A percentile compares a stretch with the other conserved stretches of the same genome.
phyloP scores from a whole-genome alignment of 2,888 invertebrate genomes.

The Leptopilina myrica region DNA sequence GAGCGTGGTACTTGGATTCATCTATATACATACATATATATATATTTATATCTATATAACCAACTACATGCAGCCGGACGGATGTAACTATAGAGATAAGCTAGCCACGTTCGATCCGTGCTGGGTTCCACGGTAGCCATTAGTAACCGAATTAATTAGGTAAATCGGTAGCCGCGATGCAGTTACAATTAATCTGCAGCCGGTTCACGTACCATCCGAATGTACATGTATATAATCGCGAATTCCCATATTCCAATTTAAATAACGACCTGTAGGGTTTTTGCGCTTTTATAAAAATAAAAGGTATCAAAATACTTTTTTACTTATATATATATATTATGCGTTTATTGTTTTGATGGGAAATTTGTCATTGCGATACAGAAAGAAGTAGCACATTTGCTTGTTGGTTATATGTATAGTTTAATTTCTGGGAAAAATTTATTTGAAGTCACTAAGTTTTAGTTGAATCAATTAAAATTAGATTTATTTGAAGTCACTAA shows the following conservation, averaged over 20 bases:
- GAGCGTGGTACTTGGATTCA: slow-evolving; percentile 11
- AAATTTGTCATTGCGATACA: no score
- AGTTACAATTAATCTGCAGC: slow-evolving; percentile 75
- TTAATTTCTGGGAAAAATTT: no score
- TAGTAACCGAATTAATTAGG: slow-evolving; percentile 76
- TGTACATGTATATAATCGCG: slow-evolving; percentile 51
- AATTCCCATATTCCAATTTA: slow-evolving; percentile 28
- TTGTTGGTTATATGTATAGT: no score
- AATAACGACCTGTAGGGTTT: slow-evolving; percentile 20
- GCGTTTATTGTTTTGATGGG: not conserved
- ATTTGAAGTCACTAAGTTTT: no score
- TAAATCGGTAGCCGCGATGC: slow-evolving; percentile 74
- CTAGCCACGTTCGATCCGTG: slow-evolving; percentile 52
- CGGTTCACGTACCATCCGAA: slow-evolving; percentile 62
- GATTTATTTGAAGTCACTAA: no score
- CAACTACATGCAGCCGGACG: slow-evolving; percentile 29
- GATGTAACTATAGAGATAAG: slow-evolving; percentile 35
- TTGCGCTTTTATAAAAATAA: not conserved
- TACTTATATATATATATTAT: not conserved
- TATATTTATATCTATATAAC: not conserved
- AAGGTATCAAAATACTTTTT: not conserved
- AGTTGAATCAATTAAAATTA: no score
- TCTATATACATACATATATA: slow-evolving; percentile 12
- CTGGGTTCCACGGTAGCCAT: slow-evolving; percentile 61
- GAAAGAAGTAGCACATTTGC: no score